Conservation (phyloP, 2,113 vertebrate genomes). For the Sphaerodactylus townsendi region DNA sequence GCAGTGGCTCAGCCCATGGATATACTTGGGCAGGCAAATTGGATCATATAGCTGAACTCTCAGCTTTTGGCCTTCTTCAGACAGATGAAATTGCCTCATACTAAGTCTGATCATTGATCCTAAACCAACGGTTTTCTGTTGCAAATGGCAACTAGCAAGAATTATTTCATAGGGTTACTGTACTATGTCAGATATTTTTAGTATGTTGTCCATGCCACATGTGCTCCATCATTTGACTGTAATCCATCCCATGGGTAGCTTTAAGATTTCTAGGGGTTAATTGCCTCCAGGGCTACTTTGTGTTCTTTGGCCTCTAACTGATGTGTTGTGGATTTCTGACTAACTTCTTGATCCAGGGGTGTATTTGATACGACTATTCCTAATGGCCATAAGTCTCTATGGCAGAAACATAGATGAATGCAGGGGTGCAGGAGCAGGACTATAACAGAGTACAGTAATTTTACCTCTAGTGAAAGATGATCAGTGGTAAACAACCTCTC, state of each 20-base stretch:
- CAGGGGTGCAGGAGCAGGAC: background rate
- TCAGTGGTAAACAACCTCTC: background rate
- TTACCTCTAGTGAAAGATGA: background rate
- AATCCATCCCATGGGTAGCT: background rate
- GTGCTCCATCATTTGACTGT: too few relatives aligned
- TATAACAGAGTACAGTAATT: background rate
- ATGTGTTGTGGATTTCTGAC: background rate
- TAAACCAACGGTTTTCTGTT: too few relatives aligned
- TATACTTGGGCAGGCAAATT: too few relatives aligned
- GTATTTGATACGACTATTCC: background rate
- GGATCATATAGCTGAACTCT: background rate
- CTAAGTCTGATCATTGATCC: background rate
- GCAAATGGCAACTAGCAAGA: background rate
- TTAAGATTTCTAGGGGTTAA: background rate
- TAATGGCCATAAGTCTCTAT: background rate
- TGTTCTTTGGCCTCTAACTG: background rate
- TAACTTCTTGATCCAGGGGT: background rate
- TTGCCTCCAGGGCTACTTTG: background rate
- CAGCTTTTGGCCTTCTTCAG: background rate
- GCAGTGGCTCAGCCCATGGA: too few relatives aligned
- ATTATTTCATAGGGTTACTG: too few relatives aligned
- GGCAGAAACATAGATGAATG: background rate
- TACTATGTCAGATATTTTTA: background rate
- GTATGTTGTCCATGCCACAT: background rate
- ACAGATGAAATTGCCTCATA: background rate